These are phyloP conservation scores for Fopius arisanus DNA, from an alignment of 1,140 invertebrate genomes.

Conservation along the genomic window DNA sequence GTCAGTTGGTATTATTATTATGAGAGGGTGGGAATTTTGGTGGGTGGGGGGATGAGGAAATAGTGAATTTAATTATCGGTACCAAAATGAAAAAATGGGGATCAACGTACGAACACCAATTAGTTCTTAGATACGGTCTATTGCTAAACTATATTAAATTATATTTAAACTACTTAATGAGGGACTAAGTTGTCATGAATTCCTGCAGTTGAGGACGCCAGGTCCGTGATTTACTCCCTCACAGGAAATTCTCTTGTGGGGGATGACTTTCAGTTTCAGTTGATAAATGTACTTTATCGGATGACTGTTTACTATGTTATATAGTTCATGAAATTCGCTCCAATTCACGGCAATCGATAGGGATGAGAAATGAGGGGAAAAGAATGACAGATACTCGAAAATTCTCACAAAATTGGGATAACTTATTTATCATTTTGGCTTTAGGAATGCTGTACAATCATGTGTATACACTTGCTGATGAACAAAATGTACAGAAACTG, in stretches of 20 bases:
- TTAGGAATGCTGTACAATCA: slow-evolving; percentile 16
- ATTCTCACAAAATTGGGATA: too few relatives aligned
- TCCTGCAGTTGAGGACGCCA: background rate
- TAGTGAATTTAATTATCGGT: slow-evolving; percentile 42
- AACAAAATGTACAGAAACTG: background rate
- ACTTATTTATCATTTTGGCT: too few relatives aligned
- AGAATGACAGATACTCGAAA: background rate
- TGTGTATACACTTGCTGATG: slow-evolving; percentile 4
- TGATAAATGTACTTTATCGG: background rate
- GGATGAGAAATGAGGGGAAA: background rate
- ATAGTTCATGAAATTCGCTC: slow-evolving; percentile 8
- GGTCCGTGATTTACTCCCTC: background rate
- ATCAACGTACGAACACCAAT: slow-evolving; percentile 67
- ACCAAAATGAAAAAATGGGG: slow-evolving; percentile 58
- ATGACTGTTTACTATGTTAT: background rate
- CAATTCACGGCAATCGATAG: slow-evolving; percentile 9
- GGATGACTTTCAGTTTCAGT: background rate
- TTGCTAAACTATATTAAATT: slow-evolving; percentile 47
- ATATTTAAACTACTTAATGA: background rate
- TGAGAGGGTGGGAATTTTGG: background rate
- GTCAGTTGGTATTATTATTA: background rate
- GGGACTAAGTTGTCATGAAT: slow-evolving; percentile 9
- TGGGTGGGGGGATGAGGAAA: background rate
- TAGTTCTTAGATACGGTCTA: slow-evolving; percentile 63
- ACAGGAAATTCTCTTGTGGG: background rate